Conservation (phyloP, 2,888 invertebrate species). For the Imbricaverruca yamaguchii region DNA sequence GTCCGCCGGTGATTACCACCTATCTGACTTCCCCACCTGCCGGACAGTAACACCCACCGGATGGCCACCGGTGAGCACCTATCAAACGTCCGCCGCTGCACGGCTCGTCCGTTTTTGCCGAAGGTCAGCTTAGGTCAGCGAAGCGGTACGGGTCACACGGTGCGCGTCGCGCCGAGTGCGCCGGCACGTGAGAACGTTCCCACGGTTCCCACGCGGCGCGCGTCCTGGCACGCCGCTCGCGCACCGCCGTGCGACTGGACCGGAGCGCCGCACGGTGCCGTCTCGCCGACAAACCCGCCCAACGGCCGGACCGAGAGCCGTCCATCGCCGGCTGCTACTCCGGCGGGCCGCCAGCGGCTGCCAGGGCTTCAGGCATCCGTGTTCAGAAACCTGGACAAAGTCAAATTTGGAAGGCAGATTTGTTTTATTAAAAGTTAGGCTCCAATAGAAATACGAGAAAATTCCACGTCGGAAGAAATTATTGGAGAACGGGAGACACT, state of each 20-base stretch:
- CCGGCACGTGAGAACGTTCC: conserved; percentile 16
- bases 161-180: conserved; percentile 11
- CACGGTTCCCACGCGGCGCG: conserved; percentile 18
- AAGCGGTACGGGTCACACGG: conserved; percentile 7
- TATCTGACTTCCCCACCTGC: too few relatives aligned
- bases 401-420: too few relatives aligned
- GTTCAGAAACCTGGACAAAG: too few relatives aligned
- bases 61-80: too few relatives aligned
- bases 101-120: neutral
- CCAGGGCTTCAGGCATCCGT: neutral
- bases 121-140: conserved; percentile 4
- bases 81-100: neutral
- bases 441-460: too few relatives aligned
- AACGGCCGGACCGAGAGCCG: neutral
- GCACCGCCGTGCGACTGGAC: neutral
- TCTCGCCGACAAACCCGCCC: neutral
- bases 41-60: too few relatives aligned
- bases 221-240: conserved; percentile 7
- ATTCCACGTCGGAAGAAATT: too few relatives aligned
- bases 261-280: neutral
- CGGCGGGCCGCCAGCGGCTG: neutral
- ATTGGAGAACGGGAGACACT: too few relatives aligned
- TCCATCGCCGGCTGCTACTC: too few relatives aligned
- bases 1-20: too few relatives aligned
- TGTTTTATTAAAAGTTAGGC: too few relatives aligned